Percentiles rank a stretch among this genome's conserved stretches.
Conservation (phyloP, 2,888 invertebrate genomes). For the Nasonia oneida region DNA sequence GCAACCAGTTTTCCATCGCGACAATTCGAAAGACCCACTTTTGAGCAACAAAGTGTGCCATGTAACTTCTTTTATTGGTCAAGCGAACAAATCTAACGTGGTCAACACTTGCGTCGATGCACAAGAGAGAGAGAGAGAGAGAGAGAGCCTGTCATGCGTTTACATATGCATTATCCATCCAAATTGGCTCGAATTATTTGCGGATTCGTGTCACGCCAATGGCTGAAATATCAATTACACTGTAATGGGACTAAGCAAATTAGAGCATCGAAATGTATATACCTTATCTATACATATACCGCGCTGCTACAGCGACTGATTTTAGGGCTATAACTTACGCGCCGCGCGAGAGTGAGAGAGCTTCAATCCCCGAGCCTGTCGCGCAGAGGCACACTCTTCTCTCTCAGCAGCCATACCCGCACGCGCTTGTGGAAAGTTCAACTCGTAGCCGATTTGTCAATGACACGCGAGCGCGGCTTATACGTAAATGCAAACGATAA, state of each 20-base stretch:
- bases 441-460: slow-evolving; percentile 53
- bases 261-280: slow-evolving; percentile 28
- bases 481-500: slow-evolving; percentile 50
- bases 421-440: slow-evolving; percentile 23
- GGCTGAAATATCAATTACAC: slow-evolving; percentile 43
- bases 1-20: background rate
- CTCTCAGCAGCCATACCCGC: background rate
- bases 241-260: slow-evolving; percentile 38
- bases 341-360: background rate
- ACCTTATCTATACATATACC: background rate
- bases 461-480: slow-evolving; percentile 40
- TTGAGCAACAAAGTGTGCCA: background rate
- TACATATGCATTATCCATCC: slow-evolving; percentile 19
- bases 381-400: background rate
- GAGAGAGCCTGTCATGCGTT: background rate
- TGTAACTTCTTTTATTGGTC: background rate
- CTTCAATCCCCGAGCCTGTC: slow-evolving; percentile 20
- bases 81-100: background rate
- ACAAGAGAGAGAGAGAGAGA: background rate
- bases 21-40: background rate
- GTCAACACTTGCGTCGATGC: background rate
- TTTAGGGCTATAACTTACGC: slow-evolving; percentile 47
- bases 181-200: slow-evolving; percentile 35
- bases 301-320: background rate
- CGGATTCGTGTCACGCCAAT: slow-evolving; percentile 26